A percentile compares a stretch with the other conserved stretches of the same genome.
phyloP scores from a whole-genome alignment of 2,797 vertebrate species.

The Eremophila alpestris region DNA sequence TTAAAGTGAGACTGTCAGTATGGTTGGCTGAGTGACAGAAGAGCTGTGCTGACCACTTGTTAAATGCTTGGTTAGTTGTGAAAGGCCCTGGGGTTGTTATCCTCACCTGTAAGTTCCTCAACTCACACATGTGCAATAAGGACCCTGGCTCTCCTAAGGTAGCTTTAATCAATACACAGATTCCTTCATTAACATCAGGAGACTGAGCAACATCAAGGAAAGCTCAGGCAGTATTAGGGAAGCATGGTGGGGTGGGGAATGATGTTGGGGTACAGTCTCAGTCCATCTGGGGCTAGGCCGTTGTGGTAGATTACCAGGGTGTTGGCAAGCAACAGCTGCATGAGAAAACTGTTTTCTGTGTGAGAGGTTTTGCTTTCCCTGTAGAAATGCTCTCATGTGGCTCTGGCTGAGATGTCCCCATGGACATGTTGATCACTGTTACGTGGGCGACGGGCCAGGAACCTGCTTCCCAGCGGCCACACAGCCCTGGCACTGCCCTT shows the following conservation, averaged over 20 bases:
- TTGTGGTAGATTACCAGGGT: neutral
- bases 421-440: accelerated
- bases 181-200: neutral
- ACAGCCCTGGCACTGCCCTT: neutral
- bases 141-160: neutral
- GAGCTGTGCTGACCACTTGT: neutral
- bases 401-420: neutral
- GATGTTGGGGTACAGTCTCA: neutral
- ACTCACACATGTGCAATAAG: neutral
- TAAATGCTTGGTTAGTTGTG: neutral
- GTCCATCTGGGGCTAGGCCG: neutral
- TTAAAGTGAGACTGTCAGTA: neutral
- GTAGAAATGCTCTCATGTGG: neutral
- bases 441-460: accelerated
- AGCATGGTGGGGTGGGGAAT: neutral
- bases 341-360: neutral
- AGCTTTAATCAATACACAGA: neutral
- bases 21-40: neutral
- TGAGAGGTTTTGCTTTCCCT: neutral
- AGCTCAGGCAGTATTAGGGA: neutral
- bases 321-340: neutral
- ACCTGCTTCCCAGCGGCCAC: accelerated
- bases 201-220: neutral
- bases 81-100: neutral
- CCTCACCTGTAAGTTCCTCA: neutral